A percentile compares a stretch with the other conserved stretches of the same genome.
Conservation (phyloP, 2,888 invertebrate species). For the Andrena minutula region DNA sequence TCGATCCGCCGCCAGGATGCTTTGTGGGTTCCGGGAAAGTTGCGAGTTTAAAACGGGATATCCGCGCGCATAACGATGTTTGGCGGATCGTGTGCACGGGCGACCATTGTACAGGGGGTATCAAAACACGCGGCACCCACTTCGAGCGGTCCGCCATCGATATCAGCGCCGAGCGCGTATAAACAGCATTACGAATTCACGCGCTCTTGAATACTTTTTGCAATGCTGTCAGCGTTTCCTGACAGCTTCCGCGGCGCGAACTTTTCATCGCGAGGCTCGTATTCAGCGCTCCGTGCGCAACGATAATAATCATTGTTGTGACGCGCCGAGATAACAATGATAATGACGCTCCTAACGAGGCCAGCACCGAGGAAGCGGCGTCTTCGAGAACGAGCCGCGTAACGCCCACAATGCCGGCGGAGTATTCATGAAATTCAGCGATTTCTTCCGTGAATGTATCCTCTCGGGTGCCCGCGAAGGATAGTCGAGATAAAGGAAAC, state of each 20-base stretch:
- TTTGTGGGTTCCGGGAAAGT: neutral
- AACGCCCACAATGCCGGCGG: neutral
- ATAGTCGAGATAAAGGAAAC: too few species aligned
- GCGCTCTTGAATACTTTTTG: neutral
- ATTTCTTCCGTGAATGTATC: neutral
- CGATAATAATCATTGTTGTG: neutral
- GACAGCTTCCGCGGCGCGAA: too few species aligned
- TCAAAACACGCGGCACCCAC: too few species aligned
- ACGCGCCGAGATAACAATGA: neutral
- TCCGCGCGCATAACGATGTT: neutral
- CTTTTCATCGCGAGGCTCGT: neutral
- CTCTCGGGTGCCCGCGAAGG: too few species aligned
- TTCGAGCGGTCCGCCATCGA: neutral
- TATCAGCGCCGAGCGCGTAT: too few species aligned
- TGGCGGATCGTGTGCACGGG: neutral
- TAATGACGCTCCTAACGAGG: neutral
- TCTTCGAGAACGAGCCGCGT: neutral
- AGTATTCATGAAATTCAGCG: neutral
- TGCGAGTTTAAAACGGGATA: constrained; percentile 6
- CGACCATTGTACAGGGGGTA: neutral
- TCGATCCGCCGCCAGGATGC: neutral
- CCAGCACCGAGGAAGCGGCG: too few species aligned
- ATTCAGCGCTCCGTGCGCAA: neutral
- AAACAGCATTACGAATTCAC: neutral
- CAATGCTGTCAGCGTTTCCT: neutral